Percentiles rank a stretch among this genome's conserved stretches.
These are phyloP conservation scores for Eupithecia exiguata DNA, from an alignment of 2,888 invertebrate species.

Conservation along the genomic window DNA sequence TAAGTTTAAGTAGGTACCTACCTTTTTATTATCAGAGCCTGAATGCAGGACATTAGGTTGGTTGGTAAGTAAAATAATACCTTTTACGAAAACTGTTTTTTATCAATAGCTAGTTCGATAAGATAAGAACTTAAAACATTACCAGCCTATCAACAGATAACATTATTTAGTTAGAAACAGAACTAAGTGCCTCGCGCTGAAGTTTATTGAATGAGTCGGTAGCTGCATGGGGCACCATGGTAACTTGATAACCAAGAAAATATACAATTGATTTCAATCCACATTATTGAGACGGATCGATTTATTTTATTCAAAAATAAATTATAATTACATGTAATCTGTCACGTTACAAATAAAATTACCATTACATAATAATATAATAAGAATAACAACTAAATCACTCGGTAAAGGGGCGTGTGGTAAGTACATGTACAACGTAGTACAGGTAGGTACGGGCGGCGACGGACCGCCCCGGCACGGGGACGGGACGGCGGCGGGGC, in stretches of 20 bases:
- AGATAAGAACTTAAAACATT: conserved; percentile 22
- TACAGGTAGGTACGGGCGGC: neutral
- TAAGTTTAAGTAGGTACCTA: too few species aligned
- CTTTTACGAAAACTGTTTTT: conserved; percentile 27
- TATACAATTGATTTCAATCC: conserved; percentile 44
- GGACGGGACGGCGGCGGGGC: conserved; percentile 10
- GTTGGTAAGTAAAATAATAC: conserved; percentile 27
- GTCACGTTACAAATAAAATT: conserved; percentile 46
- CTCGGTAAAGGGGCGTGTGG: conserved; percentile 39
- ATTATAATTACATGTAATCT: conserved; percentile 46
- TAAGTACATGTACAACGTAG: conserved; percentile 6
- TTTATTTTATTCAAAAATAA: conserved; percentile 46
- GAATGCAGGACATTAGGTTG: conserved; percentile 13
- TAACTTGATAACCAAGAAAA: conserved; percentile 25
- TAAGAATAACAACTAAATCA: conserved; percentile 45
- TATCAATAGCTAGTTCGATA: conserved; percentile 29
- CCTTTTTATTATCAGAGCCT: too few species aligned
- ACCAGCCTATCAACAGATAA: conserved; percentile 26
- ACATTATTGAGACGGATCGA: conserved; percentile 34
- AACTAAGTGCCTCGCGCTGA: conserved; percentile 5
- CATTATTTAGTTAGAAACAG: conserved; percentile 22
- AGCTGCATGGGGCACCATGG: neutral
- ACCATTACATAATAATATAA: conserved; percentile 46
- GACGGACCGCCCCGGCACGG: neutral
- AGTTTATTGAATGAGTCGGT: neutral